Conservation (phyloP, 2,888 invertebrate species). For the Synergus itoensis region DNA sequence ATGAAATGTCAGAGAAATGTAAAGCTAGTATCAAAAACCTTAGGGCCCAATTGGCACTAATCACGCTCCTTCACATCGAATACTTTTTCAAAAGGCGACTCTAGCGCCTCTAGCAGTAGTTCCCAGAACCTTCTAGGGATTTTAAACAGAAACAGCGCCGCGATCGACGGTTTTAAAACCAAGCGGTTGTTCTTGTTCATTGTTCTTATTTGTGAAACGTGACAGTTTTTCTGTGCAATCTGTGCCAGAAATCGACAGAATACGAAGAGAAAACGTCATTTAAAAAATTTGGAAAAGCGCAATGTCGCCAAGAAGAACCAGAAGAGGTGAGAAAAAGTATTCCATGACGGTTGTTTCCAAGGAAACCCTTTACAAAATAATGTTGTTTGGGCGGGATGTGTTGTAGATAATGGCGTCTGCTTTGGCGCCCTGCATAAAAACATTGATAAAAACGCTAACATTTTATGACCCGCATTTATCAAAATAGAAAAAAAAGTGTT, state of each 20-base stretch:
- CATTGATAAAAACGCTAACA: neutral
- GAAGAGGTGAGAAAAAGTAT: constrained; percentile 59
- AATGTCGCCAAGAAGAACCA: constrained; percentile 65
- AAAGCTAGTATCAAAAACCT: neutral
- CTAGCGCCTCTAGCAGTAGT: neutral
- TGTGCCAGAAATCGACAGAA: constrained; percentile 36
- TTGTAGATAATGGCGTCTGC: constrained; percentile 59
- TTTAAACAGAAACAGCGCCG: constrained; percentile 45
- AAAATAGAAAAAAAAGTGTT: neutral
- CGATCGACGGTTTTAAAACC: constrained; percentile 47
- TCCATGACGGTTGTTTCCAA: neutral
- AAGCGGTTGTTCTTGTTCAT: constrained; percentile 39
- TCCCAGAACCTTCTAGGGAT: neutral
- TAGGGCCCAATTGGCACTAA: neutral
- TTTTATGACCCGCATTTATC: neutral
- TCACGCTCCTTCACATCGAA: constrained; percentile 19
- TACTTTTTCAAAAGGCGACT: constrained; percentile 12
- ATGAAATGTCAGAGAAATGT: neutral
- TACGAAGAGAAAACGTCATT: constrained; percentile 18
- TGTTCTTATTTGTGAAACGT: constrained; percentile 15
- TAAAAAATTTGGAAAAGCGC: constrained; percentile 25
- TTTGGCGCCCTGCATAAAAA: constrained; percentile 63
- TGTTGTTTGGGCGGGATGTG: constrained; percentile 62
- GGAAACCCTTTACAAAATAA: constrained; percentile 1
- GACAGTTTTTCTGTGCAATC: constrained; percentile 23